phyloP scores from a whole-genome alignment of 2,888 invertebrate genomes.

The Tanaodytes sp. region DNA sequence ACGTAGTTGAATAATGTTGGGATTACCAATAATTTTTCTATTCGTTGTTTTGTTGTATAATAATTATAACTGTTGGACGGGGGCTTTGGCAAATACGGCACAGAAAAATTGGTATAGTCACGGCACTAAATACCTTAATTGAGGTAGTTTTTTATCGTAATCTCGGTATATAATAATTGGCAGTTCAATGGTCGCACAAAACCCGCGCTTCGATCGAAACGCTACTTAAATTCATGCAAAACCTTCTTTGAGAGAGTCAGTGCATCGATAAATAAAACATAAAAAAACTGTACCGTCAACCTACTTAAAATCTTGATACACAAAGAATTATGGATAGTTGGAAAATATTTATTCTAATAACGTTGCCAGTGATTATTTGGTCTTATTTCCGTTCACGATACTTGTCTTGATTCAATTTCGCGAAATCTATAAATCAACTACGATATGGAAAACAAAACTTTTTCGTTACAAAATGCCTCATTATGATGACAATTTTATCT shows the following conservation, averaged over 20 bases:
- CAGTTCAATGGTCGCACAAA: slow-evolving; percentile 48
- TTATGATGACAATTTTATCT: too few relatives aligned
- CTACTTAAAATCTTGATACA: too few relatives aligned
- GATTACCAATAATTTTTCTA: slow-evolving; percentile 25
- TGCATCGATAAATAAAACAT: slow-evolving; percentile 15
- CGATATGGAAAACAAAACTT: too few relatives aligned
- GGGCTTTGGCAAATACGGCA: slow-evolving; percentile 42
- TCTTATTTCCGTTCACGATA: too few relatives aligned
- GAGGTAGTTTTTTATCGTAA: slow-evolving; percentile 48
- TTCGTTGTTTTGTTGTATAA: slow-evolving; percentile 34
- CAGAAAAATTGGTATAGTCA: slow-evolving; percentile 45
- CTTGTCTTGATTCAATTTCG: too few relatives aligned
- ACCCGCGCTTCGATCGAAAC: slow-evolving; percentile 44
- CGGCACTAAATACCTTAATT: slow-evolving; percentile 51
- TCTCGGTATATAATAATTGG: slow-evolving; percentile 51
- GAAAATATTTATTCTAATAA: too few relatives aligned
- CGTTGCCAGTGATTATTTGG: too few relatives aligned
- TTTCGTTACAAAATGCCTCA: too few relatives aligned
- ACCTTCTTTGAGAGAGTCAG: background rate
- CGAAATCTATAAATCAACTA: too few relatives aligned
- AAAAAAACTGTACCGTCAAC: too few relatives aligned
- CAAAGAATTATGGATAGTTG: too few relatives aligned
- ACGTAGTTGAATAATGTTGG: slow-evolving; percentile 2
- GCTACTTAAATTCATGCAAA: slow-evolving; percentile 38
- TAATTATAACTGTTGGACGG: slow-evolving; percentile 39